These are phyloP conservation scores for Mycteria americana DNA, from an alignment of 2,797 vertebrate species.

Conservation along the genomic window DNA sequence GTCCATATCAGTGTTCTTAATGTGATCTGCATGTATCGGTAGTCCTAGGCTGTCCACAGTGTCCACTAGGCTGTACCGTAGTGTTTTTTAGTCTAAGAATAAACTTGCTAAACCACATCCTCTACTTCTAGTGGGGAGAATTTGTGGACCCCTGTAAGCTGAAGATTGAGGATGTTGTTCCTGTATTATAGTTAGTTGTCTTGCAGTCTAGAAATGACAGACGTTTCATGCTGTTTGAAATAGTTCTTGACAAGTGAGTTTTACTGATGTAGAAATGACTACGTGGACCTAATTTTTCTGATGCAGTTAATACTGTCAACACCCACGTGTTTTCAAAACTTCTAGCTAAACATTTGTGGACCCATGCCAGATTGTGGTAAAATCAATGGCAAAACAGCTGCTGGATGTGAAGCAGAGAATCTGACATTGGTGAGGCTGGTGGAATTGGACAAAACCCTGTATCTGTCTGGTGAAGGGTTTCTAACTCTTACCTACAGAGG, in stretches of 20 bases:
- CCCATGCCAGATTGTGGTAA: conserved; percentile 72
- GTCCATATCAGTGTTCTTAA: neutral
- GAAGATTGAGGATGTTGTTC: neutral
- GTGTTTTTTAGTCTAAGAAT: neutral
- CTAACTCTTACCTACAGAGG: conserved; percentile 88
- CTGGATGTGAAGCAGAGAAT: conserved; percentile 82
- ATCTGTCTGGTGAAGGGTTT: conserved; percentile 85
- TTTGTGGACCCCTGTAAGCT: neutral
- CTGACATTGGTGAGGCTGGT: conserved; percentile 69
- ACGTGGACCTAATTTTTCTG: neutral
- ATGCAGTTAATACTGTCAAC: neutral
- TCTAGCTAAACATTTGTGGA: conserved; percentile 90
- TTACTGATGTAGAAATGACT: neutral
- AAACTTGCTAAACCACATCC: neutral
- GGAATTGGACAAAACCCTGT: conserved; percentile 79
- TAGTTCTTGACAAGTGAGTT: neutral
- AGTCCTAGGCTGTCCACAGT: neutral
- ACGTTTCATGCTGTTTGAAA: neutral
- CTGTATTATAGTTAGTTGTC: neutral
- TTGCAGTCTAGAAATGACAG: neutral
- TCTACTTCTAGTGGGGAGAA: neutral
- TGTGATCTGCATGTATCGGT: neutral
- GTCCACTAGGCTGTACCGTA: too few species aligned
- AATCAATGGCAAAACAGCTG: conserved; percentile 28
- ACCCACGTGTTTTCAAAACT: neutral